Conservation (phyloP, 2,888 invertebrate species). For the Petrolisthes manimaculis region DNA sequence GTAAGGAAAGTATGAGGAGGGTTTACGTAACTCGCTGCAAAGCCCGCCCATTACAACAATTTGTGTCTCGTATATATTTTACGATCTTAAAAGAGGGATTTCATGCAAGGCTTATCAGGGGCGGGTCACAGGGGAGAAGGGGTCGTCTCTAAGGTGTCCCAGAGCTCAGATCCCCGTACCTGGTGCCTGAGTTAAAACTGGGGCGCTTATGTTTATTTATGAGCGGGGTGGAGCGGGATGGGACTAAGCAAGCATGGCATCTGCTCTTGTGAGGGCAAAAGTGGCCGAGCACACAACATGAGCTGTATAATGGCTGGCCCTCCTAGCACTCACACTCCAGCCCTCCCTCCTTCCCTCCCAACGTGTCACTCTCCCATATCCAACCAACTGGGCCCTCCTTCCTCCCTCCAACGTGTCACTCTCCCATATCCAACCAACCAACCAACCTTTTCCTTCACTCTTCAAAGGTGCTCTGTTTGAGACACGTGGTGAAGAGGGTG, state of each 20-base stretch:
- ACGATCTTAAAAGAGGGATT: slow-evolving; percentile 32
- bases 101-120: slow-evolving; percentile 27
- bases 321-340: no score
- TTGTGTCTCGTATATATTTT: slow-evolving; percentile 37
- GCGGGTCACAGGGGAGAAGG: neutral
- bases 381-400: no score
- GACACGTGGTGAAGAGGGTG: no score
- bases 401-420: no score
- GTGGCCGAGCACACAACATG: neutral
- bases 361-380: no score
- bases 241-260: slow-evolving; percentile 36
- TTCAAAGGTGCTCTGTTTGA: no score
- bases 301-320: neutral
- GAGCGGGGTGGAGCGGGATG: slow-evolving; percentile 6
- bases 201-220: slow-evolving; percentile 28
- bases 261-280: neutral
- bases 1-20: no score
- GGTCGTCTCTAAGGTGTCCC: neutral
- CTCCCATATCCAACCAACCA: no score
- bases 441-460: no score
- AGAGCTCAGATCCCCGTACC: neutral
- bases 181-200: neutral
- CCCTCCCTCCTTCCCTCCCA: no score
- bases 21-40: neutral
- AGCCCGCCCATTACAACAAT: slow-evolving; percentile 29